Evolutionary conservation across 1,140 invertebrate species (phyloP), one percentile per base, ranked within the genome.

Genomic region (Pachypeltis micranthus): DNA sequence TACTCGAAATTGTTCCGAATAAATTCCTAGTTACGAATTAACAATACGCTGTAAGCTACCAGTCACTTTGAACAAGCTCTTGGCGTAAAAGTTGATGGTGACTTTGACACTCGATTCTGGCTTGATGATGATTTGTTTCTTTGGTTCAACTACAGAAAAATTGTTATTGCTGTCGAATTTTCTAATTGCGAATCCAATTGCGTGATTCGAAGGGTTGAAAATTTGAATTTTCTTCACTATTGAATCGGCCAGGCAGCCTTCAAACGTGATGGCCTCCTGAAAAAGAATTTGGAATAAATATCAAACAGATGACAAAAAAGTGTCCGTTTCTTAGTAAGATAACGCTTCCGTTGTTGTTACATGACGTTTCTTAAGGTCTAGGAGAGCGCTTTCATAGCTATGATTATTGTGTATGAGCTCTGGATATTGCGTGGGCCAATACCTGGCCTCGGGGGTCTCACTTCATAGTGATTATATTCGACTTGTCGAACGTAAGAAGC

Each of bases 101-200:
- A 66, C 34, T 24, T 3, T 16, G n/a, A 23, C n/a, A 25, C 21
- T 61, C 14, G 19, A 19, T 54, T 54, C 63, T 1, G 28, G n/a
- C 23, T 28, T n/a, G 1, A 66, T n/a, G 1, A 44, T 44, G 28
- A 63, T 51, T n/a, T 10, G 25, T 16, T 26, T 21, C 12, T 27
- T 29, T 23, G 19, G 16, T 25, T 29, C 29, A 29, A 60, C 7
- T 7, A 39, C 19, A 31, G 59, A 64, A 34, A 21, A 27, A 4
- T 28, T 51, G 14, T 29, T 60, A 1, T 27, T 24, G 26, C 51
- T 34, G 1, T 39, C 63, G 21, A 64, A 14, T 29, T 61, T 63
- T 59, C 61, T 56, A 3, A 61, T 28, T 23, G 25, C 3, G 28
- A 61, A 66, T 21, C 62, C 59, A 21, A 66, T 56, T 1, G 29